These are phyloP conservation scores for Muntiacus muntjak DNA, from an alignment of 2,113 vertebrate genomes.

Conservation along the genomic window DNA sequence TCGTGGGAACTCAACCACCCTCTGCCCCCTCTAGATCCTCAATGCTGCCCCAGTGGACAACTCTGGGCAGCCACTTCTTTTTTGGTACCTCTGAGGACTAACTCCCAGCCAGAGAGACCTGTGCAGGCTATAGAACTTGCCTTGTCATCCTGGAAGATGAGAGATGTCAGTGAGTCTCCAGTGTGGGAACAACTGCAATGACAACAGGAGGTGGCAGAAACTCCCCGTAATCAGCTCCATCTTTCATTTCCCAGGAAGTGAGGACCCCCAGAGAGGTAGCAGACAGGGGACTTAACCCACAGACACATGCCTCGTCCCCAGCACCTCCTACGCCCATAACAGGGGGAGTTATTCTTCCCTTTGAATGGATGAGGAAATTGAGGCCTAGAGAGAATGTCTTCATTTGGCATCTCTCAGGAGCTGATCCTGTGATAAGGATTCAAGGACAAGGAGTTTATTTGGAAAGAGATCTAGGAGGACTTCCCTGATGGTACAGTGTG, in stretches of 20 bases:
- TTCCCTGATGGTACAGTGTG: background rate
- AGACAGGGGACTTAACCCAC: background rate
- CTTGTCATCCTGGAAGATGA: background rate
- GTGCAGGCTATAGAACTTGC: accelerated
- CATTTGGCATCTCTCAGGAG: background rate
- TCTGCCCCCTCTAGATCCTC: background rate
- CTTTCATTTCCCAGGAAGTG: background rate
- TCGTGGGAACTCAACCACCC: accelerated
- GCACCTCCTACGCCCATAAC: background rate
- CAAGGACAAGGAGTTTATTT: background rate
- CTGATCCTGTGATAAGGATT: background rate
- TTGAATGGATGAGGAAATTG: background rate
- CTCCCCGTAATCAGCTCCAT: background rate
- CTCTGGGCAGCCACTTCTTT: background rate
- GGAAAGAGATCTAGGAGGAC: background rate
- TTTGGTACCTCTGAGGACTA: background rate
- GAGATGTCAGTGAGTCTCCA: background rate
- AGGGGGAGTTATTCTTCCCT: background rate
- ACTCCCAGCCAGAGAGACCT: background rate
- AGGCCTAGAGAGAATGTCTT: background rate
- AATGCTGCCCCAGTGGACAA: background rate
- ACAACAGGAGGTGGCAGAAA: background rate
- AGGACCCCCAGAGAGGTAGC: background rate
- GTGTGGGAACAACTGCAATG: background rate
- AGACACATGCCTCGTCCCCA: background rate